Conservation (phyloP, 2,888 invertebrate species). For the Tenthredo scrophulariae region DNA sequence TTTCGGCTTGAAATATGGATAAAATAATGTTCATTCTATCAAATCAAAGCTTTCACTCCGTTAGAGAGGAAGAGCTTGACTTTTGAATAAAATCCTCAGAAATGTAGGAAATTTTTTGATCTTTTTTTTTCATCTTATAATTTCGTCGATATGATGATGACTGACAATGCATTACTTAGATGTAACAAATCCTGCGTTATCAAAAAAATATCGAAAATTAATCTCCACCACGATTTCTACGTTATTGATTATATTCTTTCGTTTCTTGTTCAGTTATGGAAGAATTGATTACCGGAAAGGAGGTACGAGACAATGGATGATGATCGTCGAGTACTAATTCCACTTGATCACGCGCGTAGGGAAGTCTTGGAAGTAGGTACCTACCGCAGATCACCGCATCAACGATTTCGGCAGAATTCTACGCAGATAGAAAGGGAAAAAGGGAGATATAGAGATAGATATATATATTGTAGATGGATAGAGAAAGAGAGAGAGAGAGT, state of each 20-base stretch:
- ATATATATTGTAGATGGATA: neutral
- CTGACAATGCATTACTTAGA: neutral
- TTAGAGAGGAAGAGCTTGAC: neutral
- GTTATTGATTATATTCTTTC: neutral
- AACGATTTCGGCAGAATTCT: conserved; percentile 3
- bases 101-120: neutral
- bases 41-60: neutral
- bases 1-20: neutral
- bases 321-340: neutral
- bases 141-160: neutral
- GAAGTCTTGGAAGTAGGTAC: neutral
- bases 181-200: neutral
- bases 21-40: neutral
- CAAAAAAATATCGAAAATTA: neutral
- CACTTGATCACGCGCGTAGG: neutral
- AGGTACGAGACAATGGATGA: neutral
- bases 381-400: neutral
- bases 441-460: neutral
- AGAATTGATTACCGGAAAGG: neutral
- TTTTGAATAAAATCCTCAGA: neutral
- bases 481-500: neutral
- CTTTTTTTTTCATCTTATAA: neutral
- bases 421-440: neutral
- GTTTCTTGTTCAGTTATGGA: neutral
- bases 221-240: neutral